Evolutionary conservation across 2,888 invertebrate species (phyloP).

Genomic region (Monochamus alternatus): DNA sequence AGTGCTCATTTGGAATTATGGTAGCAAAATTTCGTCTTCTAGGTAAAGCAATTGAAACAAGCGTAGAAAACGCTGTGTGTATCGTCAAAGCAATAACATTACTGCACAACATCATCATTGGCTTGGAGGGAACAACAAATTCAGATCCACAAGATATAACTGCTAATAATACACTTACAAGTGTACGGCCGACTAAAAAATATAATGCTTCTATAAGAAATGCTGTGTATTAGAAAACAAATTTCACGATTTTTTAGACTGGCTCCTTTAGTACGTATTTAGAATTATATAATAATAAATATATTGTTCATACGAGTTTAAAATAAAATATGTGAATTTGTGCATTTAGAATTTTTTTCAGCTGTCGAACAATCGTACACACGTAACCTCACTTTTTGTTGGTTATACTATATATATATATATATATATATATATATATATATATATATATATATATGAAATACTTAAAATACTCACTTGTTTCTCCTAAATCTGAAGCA

Average conservation of each 20-base stretch:
- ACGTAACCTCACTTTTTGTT: neutral
- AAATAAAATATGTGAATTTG: neutral
- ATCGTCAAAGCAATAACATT: no score
- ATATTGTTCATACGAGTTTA: neutral
- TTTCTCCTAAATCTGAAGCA: conserved; percentile 17
- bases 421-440: no score
- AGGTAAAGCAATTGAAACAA: conserved; percentile 44
- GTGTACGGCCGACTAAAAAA: no score
- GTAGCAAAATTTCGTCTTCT: conserved; percentile 42
- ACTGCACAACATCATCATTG: conserved; percentile 38
- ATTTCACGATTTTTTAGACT: conserved; percentile 10
- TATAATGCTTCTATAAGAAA: neutral
- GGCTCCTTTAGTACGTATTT: conserved; percentile 2
- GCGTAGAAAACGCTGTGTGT: no score
- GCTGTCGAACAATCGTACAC: neutral
- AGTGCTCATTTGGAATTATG: conserved; percentile 55
- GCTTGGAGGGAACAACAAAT: conserved; percentile 21
- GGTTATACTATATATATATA: neutral
- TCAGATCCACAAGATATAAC: neutral
- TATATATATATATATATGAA: no score
- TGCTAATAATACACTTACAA: no score
- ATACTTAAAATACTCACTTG: conserved; percentile 19
- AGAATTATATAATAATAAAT: neutral
- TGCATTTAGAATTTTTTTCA: neutral
- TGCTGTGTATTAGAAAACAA: conserved; percentile 7